Percentiles rank a stretch among this genome's conserved stretches.
These are phyloP conservation scores for Aquatica leii DNA, from an alignment of 2,888 invertebrate genomes.

Conservation along the genomic window DNA sequence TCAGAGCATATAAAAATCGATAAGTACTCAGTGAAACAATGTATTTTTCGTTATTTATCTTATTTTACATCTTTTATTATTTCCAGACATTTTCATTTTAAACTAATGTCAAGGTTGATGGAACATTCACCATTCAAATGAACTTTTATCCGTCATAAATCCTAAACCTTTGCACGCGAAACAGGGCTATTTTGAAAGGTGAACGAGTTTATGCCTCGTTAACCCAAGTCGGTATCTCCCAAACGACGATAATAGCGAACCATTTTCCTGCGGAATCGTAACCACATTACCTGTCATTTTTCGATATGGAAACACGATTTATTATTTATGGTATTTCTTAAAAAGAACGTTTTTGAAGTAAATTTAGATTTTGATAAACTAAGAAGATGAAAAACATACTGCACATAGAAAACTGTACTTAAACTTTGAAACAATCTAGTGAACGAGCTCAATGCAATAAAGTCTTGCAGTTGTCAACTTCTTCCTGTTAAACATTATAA, in stretches of 20 bases:
- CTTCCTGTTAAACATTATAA: slow-evolving; percentile 35
- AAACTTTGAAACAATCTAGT: slow-evolving; percentile 43
- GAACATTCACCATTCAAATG: slow-evolving; percentile 26
- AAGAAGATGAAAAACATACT: slow-evolving; percentile 28
- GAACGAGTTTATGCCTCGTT: slow-evolving; percentile 42
- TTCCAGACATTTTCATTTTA: slow-evolving; percentile 13
- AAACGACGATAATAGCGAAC: slow-evolving; percentile 39
- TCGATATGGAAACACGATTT: slow-evolving; percentile 44
- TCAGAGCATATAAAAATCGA: no score
- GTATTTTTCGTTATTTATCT: slow-evolving; percentile 6
- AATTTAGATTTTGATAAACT: slow-evolving; percentile 40
- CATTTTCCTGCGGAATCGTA: slow-evolving; percentile 39
- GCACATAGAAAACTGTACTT: slow-evolving; percentile 35
- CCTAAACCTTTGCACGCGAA: slow-evolving; percentile 30
- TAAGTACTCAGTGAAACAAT: neutral
- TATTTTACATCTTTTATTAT: slow-evolving; percentile 8
- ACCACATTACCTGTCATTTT: slow-evolving; percentile 42
- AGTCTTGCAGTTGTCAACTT: slow-evolving; percentile 30
- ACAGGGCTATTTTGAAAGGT: slow-evolving; percentile 36
- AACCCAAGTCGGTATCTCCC: slow-evolving; percentile 40
- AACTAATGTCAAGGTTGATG: slow-evolving; percentile 20
- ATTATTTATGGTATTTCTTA: slow-evolving; percentile 43
- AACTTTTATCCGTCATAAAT: slow-evolving; percentile 31
- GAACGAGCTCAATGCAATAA: slow-evolving; percentile 42
- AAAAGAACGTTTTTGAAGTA: slow-evolving; percentile 37